These are phyloP conservation scores for Ahaetulla prasina DNA, from an alignment of 2,113 vertebrate genomes.

Conservation along the genomic window DNA sequence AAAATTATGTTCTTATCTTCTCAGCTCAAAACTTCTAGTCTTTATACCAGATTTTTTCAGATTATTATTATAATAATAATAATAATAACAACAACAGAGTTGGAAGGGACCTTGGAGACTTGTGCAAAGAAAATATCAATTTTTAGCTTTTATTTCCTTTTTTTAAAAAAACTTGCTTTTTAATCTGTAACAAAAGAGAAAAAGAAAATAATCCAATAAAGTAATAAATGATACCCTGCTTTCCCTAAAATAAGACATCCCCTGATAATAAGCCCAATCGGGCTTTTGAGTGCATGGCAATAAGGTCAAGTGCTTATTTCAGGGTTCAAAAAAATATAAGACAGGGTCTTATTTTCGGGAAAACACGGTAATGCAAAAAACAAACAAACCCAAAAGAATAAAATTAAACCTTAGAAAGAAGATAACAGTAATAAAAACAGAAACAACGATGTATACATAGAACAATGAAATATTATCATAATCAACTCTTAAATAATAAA, in stretches of 20 bases:
- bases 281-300: no score
- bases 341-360: no score
- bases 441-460: neutral
- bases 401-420: neutral
- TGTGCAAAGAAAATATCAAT: neutral
- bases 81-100: no score
- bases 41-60: no score
- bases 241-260: no score
- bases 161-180: neutral
- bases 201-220: neutral
- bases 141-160: neutral
- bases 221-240: neutral
- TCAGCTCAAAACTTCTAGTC: neutral
- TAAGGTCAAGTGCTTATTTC: no score
- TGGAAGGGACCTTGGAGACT: no score
- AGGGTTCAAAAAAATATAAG: no score
- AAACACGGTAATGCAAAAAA: neutral
- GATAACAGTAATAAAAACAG: neutral
- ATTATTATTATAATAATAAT: no score
- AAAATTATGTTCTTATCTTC: neutral
- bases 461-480: neutral
- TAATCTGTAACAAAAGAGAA: neutral
- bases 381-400: neutral
- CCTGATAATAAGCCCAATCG: no score
- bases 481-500: neutral